Base-by-base conservation (phyloP, 2,797 vertebrate species). In the Liasis olivaceus region DNA sequence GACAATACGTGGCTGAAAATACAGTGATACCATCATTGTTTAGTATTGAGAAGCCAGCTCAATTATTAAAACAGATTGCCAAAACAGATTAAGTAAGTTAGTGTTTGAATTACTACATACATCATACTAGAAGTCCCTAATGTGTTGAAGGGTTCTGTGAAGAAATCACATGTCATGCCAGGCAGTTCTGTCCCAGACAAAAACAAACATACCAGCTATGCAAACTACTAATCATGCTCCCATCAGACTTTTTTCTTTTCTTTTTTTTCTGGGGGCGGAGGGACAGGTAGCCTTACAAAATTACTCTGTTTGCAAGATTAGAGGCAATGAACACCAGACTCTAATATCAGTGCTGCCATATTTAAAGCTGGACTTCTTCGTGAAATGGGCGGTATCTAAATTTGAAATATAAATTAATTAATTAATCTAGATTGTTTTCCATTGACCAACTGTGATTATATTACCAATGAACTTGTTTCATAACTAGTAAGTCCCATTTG, bases 1-100 rank as follows among this genome's bases (percentile, higher is more conserved):
- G 96, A 81, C 24, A 96, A 94, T 93, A 96, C 96, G 96, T 95
- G 95, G 92, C 85, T 93, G 93, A 96, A 95, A 93, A 95, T 95
- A 96, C 81, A 47, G 77, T 42, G 36, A 59, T 90, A 63, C 51
- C 26, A 87, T 36, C 54, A 56, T 72, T 51, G 28, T 87, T 77
- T n/a, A 24, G 62, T 86, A 87, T 2, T 12, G 2, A 51, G 72
- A 51, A 54, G 20, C 51, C 36, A 72, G 3, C 17, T 59, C 36
- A 93, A 26, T 31, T 59, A 85, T 72, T 60, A 91, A 88, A 88
- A 56, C 28, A 60, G 20, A 87, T 87, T 87, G 31, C 36, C 11
- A 87, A 87, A 85, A 85, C 1, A 36, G 31, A 22, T 60, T 60
- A 42, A 87, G n/a, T 59, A 36, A 36, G 20, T 60, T 81, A 47